Evolutionary conservation across 2,797 vertebrate genomes (phyloP).

Genomic region (Mus minutoides): DNA sequence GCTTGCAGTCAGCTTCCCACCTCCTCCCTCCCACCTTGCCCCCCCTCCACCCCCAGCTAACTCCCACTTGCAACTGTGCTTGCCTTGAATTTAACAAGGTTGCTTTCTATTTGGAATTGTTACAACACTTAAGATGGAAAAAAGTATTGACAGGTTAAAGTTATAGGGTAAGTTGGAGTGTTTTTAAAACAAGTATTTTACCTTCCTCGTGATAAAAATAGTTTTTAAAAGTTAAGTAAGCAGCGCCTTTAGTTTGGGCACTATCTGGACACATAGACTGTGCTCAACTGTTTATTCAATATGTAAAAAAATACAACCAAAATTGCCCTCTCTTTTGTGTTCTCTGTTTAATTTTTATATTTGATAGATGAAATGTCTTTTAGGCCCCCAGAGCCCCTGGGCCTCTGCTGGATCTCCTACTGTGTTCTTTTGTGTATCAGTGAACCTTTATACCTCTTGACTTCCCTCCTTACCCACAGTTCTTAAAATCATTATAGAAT

Average conservation of each 20-base stretch:
- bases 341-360: not conserved
- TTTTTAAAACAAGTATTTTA: not conserved
- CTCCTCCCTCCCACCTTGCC: rapidly evolving
- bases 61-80: not conserved
- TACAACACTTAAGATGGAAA: not conserved
- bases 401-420: not conserved
- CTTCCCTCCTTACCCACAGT: not conserved
- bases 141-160: not conserved
- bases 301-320: not conserved
- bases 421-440: not conserved
- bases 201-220: not conserved
- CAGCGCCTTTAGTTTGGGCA: not conserved
- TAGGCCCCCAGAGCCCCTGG: not conserved
- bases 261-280: not conserved
- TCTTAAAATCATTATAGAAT: constrained; percentile 5
- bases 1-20: not conserved
- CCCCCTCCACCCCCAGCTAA: too few relatives aligned
- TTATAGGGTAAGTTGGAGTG: not conserved
- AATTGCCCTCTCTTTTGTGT: not conserved
- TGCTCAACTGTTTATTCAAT: constrained; percentile 8
- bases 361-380: not conserved
- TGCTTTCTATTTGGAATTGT: not conserved
- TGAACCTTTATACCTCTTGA: not conserved
- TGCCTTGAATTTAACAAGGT: constrained; percentile 8
- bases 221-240: not conserved